Evolutionary conservation across 2,797 vertebrate species (phyloP).

Genomic region (Ispidina picta): DNA sequence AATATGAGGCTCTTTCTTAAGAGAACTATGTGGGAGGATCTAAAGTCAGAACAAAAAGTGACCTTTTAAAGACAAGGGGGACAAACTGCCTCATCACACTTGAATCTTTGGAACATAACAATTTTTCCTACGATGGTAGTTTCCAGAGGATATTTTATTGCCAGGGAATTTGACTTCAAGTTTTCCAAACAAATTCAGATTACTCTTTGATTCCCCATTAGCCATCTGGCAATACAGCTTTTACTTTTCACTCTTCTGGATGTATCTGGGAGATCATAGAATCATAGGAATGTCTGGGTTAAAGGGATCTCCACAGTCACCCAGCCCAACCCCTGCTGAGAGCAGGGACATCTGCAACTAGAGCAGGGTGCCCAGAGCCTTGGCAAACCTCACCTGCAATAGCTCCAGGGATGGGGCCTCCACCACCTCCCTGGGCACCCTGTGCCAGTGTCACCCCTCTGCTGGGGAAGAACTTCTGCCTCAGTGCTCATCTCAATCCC

Average conservation of each 20-base stretch:
- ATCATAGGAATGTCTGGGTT: too few species aligned
- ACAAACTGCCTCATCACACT: not conserved
- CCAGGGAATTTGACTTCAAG: slow-evolving; percentile 15
- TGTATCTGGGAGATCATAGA: not conserved
- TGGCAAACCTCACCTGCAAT: too few species aligned
- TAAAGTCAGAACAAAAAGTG: slow-evolving; percentile 7
- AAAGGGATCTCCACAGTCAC: too few species aligned
- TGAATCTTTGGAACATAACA: not conserved
- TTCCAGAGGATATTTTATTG: slow-evolving; percentile 18
- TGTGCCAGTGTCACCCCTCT: too few species aligned
- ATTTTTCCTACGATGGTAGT: slow-evolving; percentile 1
- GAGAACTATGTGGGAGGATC: not conserved
- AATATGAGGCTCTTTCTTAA: not conserved
- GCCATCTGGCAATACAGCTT: not conserved
- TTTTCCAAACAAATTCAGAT: slow-evolving; percentile 24
- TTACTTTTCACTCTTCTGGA: not conserved
- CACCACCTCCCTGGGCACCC: too few species aligned
- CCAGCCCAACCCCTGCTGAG: too few species aligned
- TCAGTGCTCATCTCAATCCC: too few species aligned
- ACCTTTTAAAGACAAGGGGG: slow-evolving; percentile 44
- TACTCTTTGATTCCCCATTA: not conserved
- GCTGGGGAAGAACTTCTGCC: too few species aligned
- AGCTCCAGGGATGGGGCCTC: too few species aligned
- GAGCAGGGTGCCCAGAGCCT: too few species aligned
- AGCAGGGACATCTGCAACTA: too few species aligned